Base-by-base conservation (phyloP, 2,113 vertebrate genomes). In the Amblyopsis rosae region DNA sequence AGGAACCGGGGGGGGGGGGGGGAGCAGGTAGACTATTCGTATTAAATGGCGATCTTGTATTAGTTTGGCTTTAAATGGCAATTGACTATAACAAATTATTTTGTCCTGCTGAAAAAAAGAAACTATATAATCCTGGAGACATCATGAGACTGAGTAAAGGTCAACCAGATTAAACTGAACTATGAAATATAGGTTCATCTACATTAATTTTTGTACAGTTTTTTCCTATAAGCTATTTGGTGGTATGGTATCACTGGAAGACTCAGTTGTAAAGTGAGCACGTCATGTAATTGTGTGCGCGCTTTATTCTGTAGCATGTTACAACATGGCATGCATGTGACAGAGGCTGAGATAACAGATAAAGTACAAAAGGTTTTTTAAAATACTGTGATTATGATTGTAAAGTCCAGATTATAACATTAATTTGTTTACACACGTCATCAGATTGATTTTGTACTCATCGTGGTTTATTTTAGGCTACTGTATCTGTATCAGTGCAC, bases 211-310 rank as follows among this genome's bases (percentile, higher is more conserved):
- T 46, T 58, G 1, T 19, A 54, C 35, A 10, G 1, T 49, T 15
- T 53, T 35, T 1, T n/a, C 16, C 47, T 53, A 1, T 50, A 82
- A 76, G 65, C 47, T 78, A 55, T 80, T 59, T 71, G 72, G 59
- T 72, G 72, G n/a, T 59, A 50, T 19, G 19, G 19, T n/a, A n/a
- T 77, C 78, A 64, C 72, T 65, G 65, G 59, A 62, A 57, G 58
- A 69, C 56, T 19, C 51, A 41, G 76, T 19, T 64, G 56, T 64
- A 65, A 63, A 65, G 81, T 83, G 80, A 82, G 70, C 74, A 4
- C 49, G 48, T 54, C 6, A 1, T 26, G 41, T 48, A 58, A 5
- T 58, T 9, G 11, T 68, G 53, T 49, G 48, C 66, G 53, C 45
- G 48, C 26, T 16, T 12, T 62, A 16, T 41, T 70, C 47, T 12